These are phyloP conservation scores for Agrypnia vestita DNA, from an alignment of 1,140 invertebrate genomes.

Conservation along the genomic window DNA sequence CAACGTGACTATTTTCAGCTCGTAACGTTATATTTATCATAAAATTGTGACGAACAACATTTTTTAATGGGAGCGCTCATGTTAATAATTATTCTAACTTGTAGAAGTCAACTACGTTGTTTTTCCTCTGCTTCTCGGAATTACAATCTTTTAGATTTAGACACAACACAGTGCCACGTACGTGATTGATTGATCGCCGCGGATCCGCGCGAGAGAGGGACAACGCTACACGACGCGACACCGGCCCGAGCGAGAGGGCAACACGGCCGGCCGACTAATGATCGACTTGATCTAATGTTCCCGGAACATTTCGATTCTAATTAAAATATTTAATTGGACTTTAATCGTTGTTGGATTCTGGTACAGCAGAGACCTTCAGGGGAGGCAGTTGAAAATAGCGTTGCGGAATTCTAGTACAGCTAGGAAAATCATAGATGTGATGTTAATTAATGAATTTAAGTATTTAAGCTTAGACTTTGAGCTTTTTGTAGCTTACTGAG, in stretches of 20 bases:
- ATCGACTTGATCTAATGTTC: conserved; percentile 38
- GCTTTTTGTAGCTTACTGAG: no score
- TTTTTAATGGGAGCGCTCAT: no score
- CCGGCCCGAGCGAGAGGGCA: conserved; percentile 4
- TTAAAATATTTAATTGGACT: conserved; percentile 43
- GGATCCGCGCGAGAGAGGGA: conserved; percentile 27
- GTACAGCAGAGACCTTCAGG: not conserved
- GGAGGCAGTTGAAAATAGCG: not conserved
- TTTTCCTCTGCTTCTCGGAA: conserved; percentile 7
- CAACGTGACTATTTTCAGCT: no score
- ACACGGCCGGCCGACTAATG: conserved; percentile 1
- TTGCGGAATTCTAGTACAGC: no score
- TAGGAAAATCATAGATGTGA: no score
- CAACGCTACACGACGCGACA: not conserved
- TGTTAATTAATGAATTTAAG: no score
- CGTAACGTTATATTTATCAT: no score
- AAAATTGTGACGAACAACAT: no score
- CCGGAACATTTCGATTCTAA: conserved; percentile 41
- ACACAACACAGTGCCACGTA: conserved; percentile 37
- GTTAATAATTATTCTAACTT: no score
- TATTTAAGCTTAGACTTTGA: no score
- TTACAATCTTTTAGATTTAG: conserved; percentile 41
- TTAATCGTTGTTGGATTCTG: conserved; percentile 38
- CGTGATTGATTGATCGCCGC: conserved; percentile 26
- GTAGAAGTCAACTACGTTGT: not conserved